Evolutionary conservation across 2,888 invertebrate genomes (phyloP), one percentile per base, ranked within the genome.

Genomic region (Spialia ferax): DNA sequence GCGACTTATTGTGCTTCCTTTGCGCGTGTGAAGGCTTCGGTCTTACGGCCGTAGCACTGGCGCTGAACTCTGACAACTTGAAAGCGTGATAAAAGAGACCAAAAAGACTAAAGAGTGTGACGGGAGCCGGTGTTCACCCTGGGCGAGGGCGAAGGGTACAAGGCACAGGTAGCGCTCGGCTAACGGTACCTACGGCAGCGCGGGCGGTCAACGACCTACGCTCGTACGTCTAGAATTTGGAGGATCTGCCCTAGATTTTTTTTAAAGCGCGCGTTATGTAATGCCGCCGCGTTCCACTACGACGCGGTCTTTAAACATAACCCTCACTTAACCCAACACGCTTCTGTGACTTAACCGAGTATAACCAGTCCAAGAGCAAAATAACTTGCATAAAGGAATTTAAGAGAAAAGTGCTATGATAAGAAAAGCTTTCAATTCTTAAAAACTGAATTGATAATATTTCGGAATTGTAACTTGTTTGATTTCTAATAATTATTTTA

Each of bases 151-250:
- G 79, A 78, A 82, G 81, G 81, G 81, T 79, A 63, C 59, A 71
- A 72, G 75, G 73, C 55, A 79, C 75, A 77, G 75, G 78, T 79
- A 83, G 77, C 79, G 62, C 80, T 77, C 78, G 78, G 79, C 76
- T 91, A 90, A 91, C 89, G 89, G 91, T 85, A 85, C n/a, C n/a
- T n/a, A n/a, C 77, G 83, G 79, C 82, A 81, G 80, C 84, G 83
- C 82, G 60, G 79, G 81, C 89, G 94, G 91, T 90, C 88, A 89
- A 87, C 84, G 93, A 92, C 80, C 69, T 81, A 71, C 75, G 85
- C 86, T 87, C 85, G 66, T 52, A 29, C 54, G 42, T 86, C 88
- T 89, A 90, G 83, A 88, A 85, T 85, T 89, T 83, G 81, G 86
- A 89, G 82, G 88, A 85, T 86, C 80, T 83, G 86, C 74, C 86